Conservation (phyloP, 2,888 invertebrate species). For the Lacanobia wlatinum region DNA sequence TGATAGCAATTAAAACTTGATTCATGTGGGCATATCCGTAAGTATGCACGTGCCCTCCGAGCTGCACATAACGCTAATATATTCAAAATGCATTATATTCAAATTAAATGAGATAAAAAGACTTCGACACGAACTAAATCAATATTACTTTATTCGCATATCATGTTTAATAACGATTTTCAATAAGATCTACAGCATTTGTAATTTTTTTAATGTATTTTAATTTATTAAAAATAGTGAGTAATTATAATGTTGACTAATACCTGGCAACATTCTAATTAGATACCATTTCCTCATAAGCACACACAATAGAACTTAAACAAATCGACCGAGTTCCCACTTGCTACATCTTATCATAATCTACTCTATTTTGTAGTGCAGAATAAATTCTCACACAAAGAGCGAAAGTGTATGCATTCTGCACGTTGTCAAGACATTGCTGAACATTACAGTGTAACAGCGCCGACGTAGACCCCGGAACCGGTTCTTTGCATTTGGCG, state of each 20-base stretch:
- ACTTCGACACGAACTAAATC: slow-evolving; percentile 36
- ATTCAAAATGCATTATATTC: slow-evolving; percentile 61
- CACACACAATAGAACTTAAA: slow-evolving; percentile 70
- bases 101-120: slow-evolving; percentile 55
- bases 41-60: slow-evolving; percentile 73
- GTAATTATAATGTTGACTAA: slow-evolving; percentile 66
- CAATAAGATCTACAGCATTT: not conserved
- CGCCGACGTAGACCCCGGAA: slow-evolving; percentile 70
- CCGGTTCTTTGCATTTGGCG: slow-evolving; percentile 83
- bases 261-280: slow-evolving; percentile 67
- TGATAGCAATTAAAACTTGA: slow-evolving; percentile 79
- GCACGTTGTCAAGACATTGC: slow-evolving; percentile 69
- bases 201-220: too few relatives aligned
- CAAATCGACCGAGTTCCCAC: slow-evolving; percentile 78
- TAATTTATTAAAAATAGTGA: slow-evolving; percentile 14
- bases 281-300: slow-evolving; percentile 72
- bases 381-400: slow-evolving; percentile 72
- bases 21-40: slow-evolving; percentile 79
- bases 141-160: slow-evolving; percentile 15
- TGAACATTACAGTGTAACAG: slow-evolving; percentile 62
- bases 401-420: slow-evolving; percentile 77
- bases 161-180: not conserved
- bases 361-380: slow-evolving; percentile 48
- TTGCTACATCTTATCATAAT: slow-evolving; percentile 64
- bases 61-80: slow-evolving; percentile 55